These are phyloP conservation scores for Cerastis rubricosa DNA, from an alignment of 2,888 invertebrate species.

Conservation along the genomic window DNA sequence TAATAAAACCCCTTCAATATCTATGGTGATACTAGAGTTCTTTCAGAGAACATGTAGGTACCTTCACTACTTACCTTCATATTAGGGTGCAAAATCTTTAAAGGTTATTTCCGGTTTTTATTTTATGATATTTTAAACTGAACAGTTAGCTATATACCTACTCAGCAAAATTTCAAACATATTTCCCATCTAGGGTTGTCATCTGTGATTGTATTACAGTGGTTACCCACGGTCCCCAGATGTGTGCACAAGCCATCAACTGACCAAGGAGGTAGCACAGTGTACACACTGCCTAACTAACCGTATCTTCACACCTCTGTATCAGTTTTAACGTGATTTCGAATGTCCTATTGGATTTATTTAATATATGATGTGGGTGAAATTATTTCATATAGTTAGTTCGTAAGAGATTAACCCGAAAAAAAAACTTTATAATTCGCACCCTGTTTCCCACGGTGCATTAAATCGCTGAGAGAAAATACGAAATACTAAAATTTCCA, in stretches of 20 bases:
- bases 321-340: constrained; percentile 53
- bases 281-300: constrained; percentile 86
- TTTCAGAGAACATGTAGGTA: constrained; percentile 39
- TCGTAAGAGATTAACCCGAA: background rate
- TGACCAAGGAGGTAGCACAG: constrained; percentile 79
- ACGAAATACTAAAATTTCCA: background rate
- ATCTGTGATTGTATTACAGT: constrained; percentile 80
- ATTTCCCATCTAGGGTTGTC: constrained; percentile 46
- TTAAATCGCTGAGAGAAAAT: background rate
- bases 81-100: constrained; percentile 28
- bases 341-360: constrained; percentile 30
- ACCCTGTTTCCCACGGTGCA: too few species aligned
- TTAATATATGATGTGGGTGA: constrained; percentile 1
- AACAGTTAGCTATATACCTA: background rate
- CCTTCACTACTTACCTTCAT: constrained; percentile 14
- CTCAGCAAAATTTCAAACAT: constrained; percentile 22
- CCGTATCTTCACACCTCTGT: constrained; percentile 75
- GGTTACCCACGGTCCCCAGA: constrained; percentile 69
- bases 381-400: background rate
- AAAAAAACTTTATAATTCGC: background rate
- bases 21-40: constrained; percentile 65
- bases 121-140: constrained; percentile 1
- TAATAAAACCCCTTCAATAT: constrained; percentile 89
- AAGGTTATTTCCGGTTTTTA: constrained; percentile 49
- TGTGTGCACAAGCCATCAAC: constrained; percentile 84